Evolutionary conservation across 2,113 vertebrate genomes (phyloP).

Genomic region (Erythrolamprus reginae): DNA sequence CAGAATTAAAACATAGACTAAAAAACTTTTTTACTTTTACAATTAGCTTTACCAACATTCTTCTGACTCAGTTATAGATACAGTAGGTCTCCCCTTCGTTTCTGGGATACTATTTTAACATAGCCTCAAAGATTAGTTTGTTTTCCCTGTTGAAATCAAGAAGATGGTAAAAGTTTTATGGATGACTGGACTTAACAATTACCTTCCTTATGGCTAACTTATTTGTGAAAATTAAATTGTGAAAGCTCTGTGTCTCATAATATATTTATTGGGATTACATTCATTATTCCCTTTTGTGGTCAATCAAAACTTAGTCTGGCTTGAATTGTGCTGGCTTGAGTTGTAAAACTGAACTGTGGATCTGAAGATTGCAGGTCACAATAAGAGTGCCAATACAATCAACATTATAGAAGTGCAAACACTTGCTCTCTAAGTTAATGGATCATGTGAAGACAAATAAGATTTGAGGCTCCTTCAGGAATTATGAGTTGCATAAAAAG

Average conservation of each 20-base stretch:
- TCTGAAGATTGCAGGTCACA: neutral
- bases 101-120: neutral
- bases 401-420: neutral
- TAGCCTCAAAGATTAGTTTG: neutral
- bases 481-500: slow-evolving; percentile 31
- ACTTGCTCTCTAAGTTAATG: neutral
- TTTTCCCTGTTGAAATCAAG: slow-evolving; percentile 2
- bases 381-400: neutral
- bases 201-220: neutral
- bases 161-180: neutral
- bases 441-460: slow-evolving; percentile 17
- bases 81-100: neutral
- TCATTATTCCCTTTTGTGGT: neutral
- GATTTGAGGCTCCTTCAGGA: slow-evolving; percentile 23
- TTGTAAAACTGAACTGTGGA: slow-evolving; percentile 15
- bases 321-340: slow-evolving; percentile 12
- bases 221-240: neutral
- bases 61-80: neutral
- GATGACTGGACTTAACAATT: neutral
- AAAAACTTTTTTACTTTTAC: neutral
- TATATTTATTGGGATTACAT: neutral
- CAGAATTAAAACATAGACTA: neutral
- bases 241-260: neutral
- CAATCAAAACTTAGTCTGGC: neutral
- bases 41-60: neutral